A percentile compares a stretch with the other conserved stretches of the same genome.
Evolutionary conservation across 2,113 vertebrate genomes (phyloP).

Genomic region (Pandion haliaetus): DNA sequence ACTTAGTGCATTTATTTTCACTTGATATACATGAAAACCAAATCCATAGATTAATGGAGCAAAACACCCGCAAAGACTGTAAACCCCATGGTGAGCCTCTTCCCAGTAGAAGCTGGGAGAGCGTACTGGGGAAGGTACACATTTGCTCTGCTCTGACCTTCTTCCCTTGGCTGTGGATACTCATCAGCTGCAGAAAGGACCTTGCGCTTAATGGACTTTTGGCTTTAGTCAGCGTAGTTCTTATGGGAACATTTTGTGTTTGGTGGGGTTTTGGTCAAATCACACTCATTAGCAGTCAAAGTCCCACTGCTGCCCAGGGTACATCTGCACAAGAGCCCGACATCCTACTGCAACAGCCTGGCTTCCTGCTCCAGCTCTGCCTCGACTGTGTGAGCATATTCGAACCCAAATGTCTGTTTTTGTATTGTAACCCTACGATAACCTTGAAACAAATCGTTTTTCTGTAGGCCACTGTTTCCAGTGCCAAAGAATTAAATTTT

Average conservation of each 20-base stretch:
- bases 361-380: background rate
- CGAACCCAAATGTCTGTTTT: background rate
- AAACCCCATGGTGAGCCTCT: background rate
- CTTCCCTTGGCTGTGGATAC: background rate
- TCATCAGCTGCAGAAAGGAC: background rate
- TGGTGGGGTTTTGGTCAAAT: background rate
- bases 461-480: background rate
- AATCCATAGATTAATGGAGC: background rate
- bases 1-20: background rate
- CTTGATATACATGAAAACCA: background rate
- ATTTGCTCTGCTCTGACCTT: background rate
- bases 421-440: background rate
- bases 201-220: background rate
- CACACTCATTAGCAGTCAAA: background rate
- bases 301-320: background rate
- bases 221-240: background rate
- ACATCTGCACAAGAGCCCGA: background rate
- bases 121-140: fast-evolving
- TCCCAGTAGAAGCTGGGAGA: background rate
- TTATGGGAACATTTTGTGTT: background rate
- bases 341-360: background rate
- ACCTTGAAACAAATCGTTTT: background rate
- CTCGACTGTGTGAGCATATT: fast-evolving
- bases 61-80: background rate
- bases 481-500: background rate